Evolutionary conservation across 2,113 vertebrate genomes (phyloP).

Genomic region (Entelurus aequoreus): DNA sequence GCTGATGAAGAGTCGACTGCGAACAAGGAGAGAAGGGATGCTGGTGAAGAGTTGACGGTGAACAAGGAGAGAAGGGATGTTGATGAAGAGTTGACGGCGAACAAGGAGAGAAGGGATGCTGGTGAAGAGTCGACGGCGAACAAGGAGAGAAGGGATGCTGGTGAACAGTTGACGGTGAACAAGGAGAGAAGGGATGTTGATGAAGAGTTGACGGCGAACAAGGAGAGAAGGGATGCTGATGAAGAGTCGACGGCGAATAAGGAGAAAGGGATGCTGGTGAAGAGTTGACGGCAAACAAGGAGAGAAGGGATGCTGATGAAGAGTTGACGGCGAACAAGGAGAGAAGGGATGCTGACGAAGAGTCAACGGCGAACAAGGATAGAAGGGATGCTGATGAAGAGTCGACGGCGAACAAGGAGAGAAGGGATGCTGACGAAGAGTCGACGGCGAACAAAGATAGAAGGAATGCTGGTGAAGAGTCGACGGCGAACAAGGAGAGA

Average conservation of each 20-base stretch:
- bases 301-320: no score
- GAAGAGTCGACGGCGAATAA: constrained; percentile 23
- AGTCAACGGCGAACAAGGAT: constrained; percentile 23
- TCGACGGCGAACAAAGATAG: no score
- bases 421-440: no score
- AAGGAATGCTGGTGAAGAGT: no score
- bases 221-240: constrained; percentile 6
- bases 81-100: constrained; percentile 10
- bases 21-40: constrained; percentile 7
- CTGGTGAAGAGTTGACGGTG: constrained; percentile 15
- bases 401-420: constrained; percentile 21
- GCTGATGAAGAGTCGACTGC: constrained; percentile 12
- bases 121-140: constrained; percentile 17
- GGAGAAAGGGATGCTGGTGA: neutral
- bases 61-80: constrained; percentile 1
- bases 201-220: constrained; percentile 15
- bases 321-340: constrained; percentile 13
- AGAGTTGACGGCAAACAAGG: constrained; percentile 24
- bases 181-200: neutral
- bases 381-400: neutral
- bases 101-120: constrained; percentile 14
- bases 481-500: no score
- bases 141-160: neutral
- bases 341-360: constrained; percentile 13
- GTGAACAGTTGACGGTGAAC: constrained; percentile 21